phyloP scores from a whole-genome alignment of 2,888 invertebrate genomes.

The Pachliopta kotzebuea region DNA sequence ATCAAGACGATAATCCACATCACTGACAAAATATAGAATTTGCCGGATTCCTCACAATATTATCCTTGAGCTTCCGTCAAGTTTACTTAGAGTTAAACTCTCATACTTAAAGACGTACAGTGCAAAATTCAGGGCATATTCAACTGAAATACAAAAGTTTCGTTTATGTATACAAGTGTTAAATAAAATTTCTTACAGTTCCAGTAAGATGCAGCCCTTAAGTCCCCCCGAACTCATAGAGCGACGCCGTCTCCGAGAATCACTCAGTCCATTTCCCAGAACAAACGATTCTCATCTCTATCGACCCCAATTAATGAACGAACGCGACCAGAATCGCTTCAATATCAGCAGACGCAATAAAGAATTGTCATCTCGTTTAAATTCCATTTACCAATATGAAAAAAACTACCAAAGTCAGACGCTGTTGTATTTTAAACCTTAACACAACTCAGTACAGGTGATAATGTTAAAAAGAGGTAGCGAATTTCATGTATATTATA shows the following conservation, averaged over 20 bases:
- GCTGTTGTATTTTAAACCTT: conserved; percentile 51
- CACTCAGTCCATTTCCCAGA: conserved; percentile 49
- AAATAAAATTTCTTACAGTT: conserved; percentile 29
- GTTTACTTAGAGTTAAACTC: too few relatives aligned
- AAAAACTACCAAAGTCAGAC: conserved; percentile 42
- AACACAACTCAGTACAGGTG: conserved; percentile 54
- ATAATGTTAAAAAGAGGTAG: conserved; percentile 70
- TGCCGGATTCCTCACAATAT: too few relatives aligned
- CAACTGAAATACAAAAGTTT: too few relatives aligned
- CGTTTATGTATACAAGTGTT: too few relatives aligned
- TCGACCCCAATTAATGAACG: conserved; percentile 51
- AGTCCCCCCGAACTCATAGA: conserved; percentile 32
- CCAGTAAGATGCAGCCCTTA: conserved; percentile 43
- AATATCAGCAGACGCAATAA: conserved; percentile 48
- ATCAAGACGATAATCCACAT: too few relatives aligned
- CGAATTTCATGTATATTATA: conserved; percentile 40
- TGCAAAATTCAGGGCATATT: too few relatives aligned
- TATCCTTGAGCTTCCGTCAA: too few relatives aligned
- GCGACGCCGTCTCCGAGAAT: conserved; percentile 41
- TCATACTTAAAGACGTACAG: too few relatives aligned
- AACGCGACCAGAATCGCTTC: conserved; percentile 52
- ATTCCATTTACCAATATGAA: conserved; percentile 61
- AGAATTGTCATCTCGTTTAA: conserved; percentile 72
- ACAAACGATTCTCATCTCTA: conserved; percentile 57
- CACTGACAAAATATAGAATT: too few relatives aligned